These are phyloP conservation scores for Nasonovia ribisnigri DNA, from an alignment of 2,888 invertebrate species.

Conservation along the genomic window DNA sequence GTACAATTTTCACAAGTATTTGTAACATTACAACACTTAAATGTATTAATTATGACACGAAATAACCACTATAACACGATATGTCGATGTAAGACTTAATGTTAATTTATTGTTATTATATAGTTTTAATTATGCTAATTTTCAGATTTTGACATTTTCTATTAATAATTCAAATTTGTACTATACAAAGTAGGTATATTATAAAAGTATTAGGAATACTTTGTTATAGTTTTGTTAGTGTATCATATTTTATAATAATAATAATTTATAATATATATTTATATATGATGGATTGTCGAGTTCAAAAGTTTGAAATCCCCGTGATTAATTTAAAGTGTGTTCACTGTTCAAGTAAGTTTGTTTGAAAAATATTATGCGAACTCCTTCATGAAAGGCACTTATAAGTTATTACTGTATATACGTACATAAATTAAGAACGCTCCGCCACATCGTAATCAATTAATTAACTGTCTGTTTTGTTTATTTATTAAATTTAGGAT, in stretches of 20 bases:
- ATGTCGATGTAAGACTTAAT: neutral
- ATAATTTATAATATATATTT: neutral
- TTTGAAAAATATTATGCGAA: conserved; percentile 23
- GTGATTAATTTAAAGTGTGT: conserved; percentile 42
- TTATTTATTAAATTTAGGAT: conserved; percentile 8
- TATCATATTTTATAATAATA: neutral
- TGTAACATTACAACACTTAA: neutral
- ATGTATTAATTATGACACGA: neutral
- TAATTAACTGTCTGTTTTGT: conserved; percentile 26
- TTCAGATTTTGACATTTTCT: neutral
- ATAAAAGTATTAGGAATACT: neutral
- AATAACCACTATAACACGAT: neutral
- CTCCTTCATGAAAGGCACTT: conserved; percentile 1
- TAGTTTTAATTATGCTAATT: neutral
- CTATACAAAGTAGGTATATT: neutral
- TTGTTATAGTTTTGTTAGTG: neutral
- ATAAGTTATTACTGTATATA: neutral
- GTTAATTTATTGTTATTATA: neutral
- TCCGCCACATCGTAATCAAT: conserved; percentile 11
- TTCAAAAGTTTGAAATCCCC: neutral
- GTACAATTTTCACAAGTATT: neutral
- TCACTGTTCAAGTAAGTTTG: conserved; percentile 39
- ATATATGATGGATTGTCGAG: neutral
- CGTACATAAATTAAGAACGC: conserved; percentile 35
- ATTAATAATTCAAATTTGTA: conserved; percentile 2